phyloP scores from a whole-genome alignment of 1,140 invertebrate genomes.

The Dermatophagoides farinae region DNA sequence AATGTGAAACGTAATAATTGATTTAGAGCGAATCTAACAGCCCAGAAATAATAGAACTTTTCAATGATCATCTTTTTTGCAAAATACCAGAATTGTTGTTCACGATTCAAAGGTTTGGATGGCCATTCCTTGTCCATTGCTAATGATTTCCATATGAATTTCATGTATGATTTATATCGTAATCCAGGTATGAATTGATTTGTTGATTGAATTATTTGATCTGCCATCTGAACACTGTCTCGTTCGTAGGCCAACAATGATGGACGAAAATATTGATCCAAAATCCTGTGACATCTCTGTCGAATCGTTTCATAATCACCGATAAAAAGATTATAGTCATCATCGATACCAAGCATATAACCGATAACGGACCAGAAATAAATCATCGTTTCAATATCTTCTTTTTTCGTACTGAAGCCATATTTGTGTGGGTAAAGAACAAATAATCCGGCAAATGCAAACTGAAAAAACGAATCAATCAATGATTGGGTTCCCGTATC shows the following conservation, averaged over 20 bases:
- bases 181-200: conserved; percentile 16
- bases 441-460: conserved; percentile 23
- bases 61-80: conserved; percentile 16
- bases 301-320: conserved; percentile 26
- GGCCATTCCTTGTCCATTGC: too few species aligned
- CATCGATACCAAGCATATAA: conserved; percentile 53
- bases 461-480: conserved; percentile 12
- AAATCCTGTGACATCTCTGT: conserved; percentile 21
- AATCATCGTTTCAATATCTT: conserved; percentile 48
- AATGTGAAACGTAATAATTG: conserved; percentile 15
- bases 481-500: too few species aligned
- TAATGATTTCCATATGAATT: too few species aligned
- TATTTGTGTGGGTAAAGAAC: conserved; percentile 22
- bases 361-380: conserved; percentile 68
- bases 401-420: conserved; percentile 18
- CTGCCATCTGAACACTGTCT: conserved; percentile 17
- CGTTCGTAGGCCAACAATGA: not conserved
- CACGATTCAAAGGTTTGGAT: conserved; percentile 1
- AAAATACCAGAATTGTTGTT: conserved; percentile 14
- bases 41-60: conserved; percentile 4
- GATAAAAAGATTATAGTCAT: conserved; percentile 41
- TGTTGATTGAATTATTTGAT: conserved; percentile 16
- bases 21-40: conserved; percentile 16
- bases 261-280: conserved; percentile 9
- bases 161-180: conserved; percentile 8